These are phyloP conservation scores for Heteronetta atricapilla DNA, from an alignment of 2,113 vertebrate genomes.

Conservation along the genomic window DNA sequence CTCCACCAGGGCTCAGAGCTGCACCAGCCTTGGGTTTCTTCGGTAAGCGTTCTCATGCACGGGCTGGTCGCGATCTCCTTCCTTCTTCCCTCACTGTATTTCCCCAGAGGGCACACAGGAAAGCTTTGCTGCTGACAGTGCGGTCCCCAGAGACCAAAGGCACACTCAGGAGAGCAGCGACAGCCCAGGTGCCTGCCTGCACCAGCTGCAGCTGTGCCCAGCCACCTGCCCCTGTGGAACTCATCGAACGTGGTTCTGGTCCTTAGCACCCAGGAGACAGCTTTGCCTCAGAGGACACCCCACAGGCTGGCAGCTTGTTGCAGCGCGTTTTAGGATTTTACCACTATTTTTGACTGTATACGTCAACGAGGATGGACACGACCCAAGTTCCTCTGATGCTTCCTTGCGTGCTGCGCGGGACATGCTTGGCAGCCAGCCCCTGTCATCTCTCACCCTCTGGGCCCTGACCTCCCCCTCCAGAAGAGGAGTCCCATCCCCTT, in stretches of 20 bases:
- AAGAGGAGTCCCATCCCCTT: background rate
- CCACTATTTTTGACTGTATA: accelerated
- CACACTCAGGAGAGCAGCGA: accelerated
- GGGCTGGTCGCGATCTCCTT: background rate
- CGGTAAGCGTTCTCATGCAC: accelerated
- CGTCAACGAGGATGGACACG: background rate
- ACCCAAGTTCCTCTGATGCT: background rate
- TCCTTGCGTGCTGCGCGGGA: accelerated
- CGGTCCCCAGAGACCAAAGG: background rate
- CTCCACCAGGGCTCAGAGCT: background rate
- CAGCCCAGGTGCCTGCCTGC: background rate
- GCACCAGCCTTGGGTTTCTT: background rate
- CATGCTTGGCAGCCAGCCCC: background rate
- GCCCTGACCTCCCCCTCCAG: background rate
- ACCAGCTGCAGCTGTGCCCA: background rate
- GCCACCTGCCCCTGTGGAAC: accelerated
- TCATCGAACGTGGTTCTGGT: background rate
- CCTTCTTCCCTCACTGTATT: background rate
- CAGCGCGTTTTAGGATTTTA: background rate
- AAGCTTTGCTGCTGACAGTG: background rate
- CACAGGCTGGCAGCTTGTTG: background rate
- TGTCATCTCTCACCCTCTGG: background rate
- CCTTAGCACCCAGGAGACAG: background rate
- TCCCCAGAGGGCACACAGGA: accelerated
- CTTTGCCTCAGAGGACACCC: background rate